Conservation (phyloP, 2,797 vertebrate species). For the Pelochelys cantorii region DNA sequence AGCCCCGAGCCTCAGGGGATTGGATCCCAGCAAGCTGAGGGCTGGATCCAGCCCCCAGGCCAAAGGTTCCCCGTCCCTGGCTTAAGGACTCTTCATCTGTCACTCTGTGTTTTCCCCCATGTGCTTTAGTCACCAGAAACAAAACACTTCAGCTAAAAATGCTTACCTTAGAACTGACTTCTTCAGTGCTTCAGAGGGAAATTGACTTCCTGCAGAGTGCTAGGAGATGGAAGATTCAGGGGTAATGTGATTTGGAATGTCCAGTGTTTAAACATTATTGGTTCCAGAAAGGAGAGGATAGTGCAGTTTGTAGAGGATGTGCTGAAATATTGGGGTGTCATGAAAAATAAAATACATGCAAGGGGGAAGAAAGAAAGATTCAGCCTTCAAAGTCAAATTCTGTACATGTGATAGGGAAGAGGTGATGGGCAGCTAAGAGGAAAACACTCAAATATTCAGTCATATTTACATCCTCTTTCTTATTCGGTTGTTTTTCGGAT, state of each 20-base stretch:
- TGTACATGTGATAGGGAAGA: rapidly evolving
- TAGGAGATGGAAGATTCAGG: not conserved
- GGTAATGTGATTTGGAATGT: not conserved
- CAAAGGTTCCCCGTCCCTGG: too few relatives aligned
- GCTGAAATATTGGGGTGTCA: not conserved
- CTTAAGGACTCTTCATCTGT: not conserved
- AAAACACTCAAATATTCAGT: not conserved
- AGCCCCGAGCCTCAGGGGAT: too few relatives aligned
- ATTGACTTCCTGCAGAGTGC: rapidly evolving
- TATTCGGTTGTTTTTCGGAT: slow-evolving; percentile 7
- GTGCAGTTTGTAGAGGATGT: not conserved
- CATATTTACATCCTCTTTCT: slow-evolving; percentile 18
- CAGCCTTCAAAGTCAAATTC: not conserved
- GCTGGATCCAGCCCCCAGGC: too few relatives aligned
- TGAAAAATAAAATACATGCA: not conserved
- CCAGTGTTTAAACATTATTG: not conserved
- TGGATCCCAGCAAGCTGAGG: too few relatives aligned
- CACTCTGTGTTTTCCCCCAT: not conserved
- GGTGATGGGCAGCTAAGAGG: slow-evolving; percentile 12
- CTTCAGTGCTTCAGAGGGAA: not conserved
- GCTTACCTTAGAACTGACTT: not conserved
- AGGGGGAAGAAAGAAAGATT: not conserved
- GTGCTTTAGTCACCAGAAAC: not conserved
- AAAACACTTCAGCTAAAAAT: slow-evolving; percentile 12
- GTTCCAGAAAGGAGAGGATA: rapidly evolving